Evolutionary conservation across 2,797 vertebrate species (phyloP), one percentile per base, ranked within the genome.

Genomic region (Macropodus opercularis): DNA sequence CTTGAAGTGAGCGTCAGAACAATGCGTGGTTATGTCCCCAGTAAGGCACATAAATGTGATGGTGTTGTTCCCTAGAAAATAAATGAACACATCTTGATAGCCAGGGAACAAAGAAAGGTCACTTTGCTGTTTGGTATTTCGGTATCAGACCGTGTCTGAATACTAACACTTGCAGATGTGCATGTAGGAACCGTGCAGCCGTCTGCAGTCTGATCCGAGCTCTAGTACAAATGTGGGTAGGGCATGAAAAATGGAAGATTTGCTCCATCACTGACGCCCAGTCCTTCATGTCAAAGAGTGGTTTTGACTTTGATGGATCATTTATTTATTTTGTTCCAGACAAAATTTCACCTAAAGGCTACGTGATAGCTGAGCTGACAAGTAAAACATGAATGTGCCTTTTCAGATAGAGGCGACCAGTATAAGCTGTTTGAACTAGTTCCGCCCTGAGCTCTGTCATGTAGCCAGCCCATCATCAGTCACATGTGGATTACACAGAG

Each of bases 401-500:
- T 54, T 63, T 54, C 61, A 54, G 26, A 51, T 39, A 7, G 46
- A 44, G 32, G 17, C 13, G 24, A 50, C 53, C 47, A 17, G 41
- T 15, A 29, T 27, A 73, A 53, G 44, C 66, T 57, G 64, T 70
- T 68, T 59, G 40, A 69, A 66, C 53, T 62, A 27, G 50, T 54
- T 52, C 58, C 67, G 63, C 57, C 40, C 52, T 17, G 35, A 75
- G 55, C 23, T 35, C 43, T 54, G 49, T 56, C 21, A 66, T 68
- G 60, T 66, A 43, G 57, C 51, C 36, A 65, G 55, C 53, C 48
- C 42, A 56, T 26, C 17, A 48, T 72, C 55, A 64, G 51, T 49
- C 49, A 34, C 31, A 67, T 53, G 62, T 75, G 59, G 63, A 69
- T 61, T 47, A 61, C 72, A 69, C 44, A 57, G 66, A 74, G 63